Conservation (phyloP, 1,140 invertebrate species). For the Hyles vespertilio region DNA sequence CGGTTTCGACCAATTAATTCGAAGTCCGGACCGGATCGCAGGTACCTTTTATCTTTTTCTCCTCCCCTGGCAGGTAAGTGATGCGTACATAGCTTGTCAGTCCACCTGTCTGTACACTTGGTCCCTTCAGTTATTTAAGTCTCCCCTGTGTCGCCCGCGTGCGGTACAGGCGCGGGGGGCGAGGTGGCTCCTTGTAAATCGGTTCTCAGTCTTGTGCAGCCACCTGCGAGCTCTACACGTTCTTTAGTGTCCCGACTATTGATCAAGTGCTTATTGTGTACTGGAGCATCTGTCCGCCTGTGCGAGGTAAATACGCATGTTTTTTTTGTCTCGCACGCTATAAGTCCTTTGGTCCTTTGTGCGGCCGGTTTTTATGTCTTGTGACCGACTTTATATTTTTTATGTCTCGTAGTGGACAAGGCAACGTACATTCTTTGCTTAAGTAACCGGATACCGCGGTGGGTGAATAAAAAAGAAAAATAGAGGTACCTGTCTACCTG, state of each 20-base stretch:
- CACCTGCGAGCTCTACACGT: constrained; percentile 42
- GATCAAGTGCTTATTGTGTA: constrained; percentile 32
- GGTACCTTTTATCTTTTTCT: constrained; percentile 42
- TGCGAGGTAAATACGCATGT: constrained; percentile 25
- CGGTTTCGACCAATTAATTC: constrained; percentile 45
- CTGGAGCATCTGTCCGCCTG: constrained; percentile 10
- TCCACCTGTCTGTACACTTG: constrained; percentile 37
- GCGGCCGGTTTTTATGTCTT: constrained; percentile 7
- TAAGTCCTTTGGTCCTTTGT: constrained; percentile 7
- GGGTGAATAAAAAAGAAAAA: too few relatives aligned
- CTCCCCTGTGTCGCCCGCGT: constrained; percentile 39
- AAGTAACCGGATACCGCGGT: too few relatives aligned
- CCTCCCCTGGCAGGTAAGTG: constrained; percentile 43
- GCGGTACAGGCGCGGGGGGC: constrained; percentile 22
- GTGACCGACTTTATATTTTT: constrained; percentile 5
- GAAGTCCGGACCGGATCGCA: constrained; percentile 35
- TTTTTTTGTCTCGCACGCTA: constrained; percentile 9
- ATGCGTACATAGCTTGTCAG: constrained; percentile 19
- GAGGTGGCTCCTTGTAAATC: constrained; percentile 21
- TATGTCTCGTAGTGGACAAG: background rate
- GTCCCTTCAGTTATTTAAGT: constrained; percentile 24
- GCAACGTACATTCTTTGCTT: too few relatives aligned
- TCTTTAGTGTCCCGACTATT: constrained; percentile 24
- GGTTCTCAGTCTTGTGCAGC: constrained; percentile 40
- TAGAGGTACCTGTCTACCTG: too few relatives aligned